phyloP scores from a whole-genome alignment of 2,888 invertebrate genomes.

The Lymantria dispar region DNA sequence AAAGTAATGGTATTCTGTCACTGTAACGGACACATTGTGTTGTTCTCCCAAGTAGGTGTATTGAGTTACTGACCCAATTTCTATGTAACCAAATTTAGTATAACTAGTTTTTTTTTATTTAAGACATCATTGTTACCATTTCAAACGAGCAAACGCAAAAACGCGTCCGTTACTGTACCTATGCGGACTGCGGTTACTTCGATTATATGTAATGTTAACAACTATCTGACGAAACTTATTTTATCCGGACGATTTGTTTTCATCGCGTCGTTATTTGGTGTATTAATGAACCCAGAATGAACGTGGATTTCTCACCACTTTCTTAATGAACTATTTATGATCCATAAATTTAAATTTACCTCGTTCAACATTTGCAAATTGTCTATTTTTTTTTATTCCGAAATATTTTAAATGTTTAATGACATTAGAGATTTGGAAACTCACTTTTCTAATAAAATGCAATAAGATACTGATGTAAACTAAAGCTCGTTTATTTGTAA shows the following conservation, averaged over 20 bases:
- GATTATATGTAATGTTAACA: conserved; percentile 54
- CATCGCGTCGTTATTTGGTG: conserved; percentile 26
- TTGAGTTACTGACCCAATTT: conserved; percentile 50
- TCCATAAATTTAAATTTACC: conserved; percentile 26
- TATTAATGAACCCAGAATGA: conserved; percentile 45
- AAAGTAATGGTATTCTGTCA: conserved; percentile 36
- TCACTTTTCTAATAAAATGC: too few species aligned
- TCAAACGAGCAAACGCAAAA: conserved; percentile 54
- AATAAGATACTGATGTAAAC: too few species aligned
- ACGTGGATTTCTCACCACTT: conserved; percentile 46
- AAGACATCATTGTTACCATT: conserved; percentile 45
- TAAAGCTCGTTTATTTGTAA: too few species aligned
- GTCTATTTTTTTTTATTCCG: conserved; percentile 41
- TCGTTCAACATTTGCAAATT: conserved; percentile 33
- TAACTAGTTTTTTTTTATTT: conserved; percentile 57
- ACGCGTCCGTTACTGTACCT: conserved; percentile 54
- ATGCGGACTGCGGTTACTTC: conserved; percentile 56
- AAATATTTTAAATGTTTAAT: neutral
- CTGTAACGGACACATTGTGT: conserved; percentile 37
- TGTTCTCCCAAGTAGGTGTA: conserved; percentile 32
- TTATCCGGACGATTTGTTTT: conserved; percentile 35
- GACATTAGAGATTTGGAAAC: too few species aligned
- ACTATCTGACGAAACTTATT: conserved; percentile 47
- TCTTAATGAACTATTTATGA: conserved; percentile 43
- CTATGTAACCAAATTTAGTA: conserved; percentile 44